Evolutionary conservation across 2,113 vertebrate genomes (phyloP), one percentile per base, ranked within the genome.

Genomic region (Sakesphorus luctuosus): DNA sequence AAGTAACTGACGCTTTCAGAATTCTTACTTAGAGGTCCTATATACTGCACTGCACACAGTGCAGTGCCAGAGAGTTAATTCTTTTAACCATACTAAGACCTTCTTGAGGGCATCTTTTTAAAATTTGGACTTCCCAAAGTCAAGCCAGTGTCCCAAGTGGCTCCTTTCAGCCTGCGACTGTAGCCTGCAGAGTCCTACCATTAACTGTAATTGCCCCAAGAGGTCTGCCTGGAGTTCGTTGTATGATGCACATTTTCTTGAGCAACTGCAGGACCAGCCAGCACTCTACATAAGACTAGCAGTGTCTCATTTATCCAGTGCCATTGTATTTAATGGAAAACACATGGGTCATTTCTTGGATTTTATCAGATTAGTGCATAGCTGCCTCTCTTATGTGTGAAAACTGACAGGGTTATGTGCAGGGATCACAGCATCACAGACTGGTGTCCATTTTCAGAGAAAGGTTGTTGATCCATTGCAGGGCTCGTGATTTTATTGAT

Each of bases 171-270:
- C 25, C 53, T 87, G 52, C 46, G 29, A 0, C 4, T 47, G 21
- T 50, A 15, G 36, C 38, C 38, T 87, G 52, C 52, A 71, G 67
- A 44, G 58, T 61, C 21, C 38, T 77, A 0, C 49, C 1, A 1
- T 77, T 59, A 31, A 40, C 44, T 55, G 12, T 29, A 49, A 7
- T 20, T 33, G 33, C 59, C 77, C 80, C 18, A 33, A 40, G 68
- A 36, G n/a, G 33, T 43, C 59, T 77, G 38, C 38, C 47, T 91
- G 77, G 40, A 53, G 17, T 40, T 33, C 49, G 5, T 58, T 0
- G 0, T n/a, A 20, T 33, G 72, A 68, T 52, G 15, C 52, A 9
- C 0, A 3, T 18, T 59, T 68, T n/a, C 53, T 25, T 68, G 73
- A 68, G 63, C 52, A 75, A 17, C 9, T 73, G 47, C 59, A 78